Evolutionary conservation across 2,113 vertebrate genomes (phyloP).

Genomic region (Podarcis muralis): DNA sequence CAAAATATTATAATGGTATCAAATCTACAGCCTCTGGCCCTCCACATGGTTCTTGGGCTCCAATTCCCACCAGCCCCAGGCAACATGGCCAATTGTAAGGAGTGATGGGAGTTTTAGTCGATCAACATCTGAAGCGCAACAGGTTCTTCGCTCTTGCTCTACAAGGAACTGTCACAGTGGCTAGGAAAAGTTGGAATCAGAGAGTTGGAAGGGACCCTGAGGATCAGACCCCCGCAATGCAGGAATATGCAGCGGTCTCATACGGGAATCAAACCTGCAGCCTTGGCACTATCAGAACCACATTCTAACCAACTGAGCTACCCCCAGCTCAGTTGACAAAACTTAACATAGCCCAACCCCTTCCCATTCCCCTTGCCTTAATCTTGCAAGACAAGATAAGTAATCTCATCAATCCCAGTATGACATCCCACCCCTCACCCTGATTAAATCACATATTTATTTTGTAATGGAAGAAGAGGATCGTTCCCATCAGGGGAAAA

Average conservation of each 20-base stretch:
- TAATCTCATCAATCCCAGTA: neutral
- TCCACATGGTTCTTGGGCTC: too few relatives aligned
- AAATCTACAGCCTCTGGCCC: neutral
- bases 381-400: neutral
- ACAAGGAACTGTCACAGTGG: rapidly evolving
- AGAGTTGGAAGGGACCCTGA: too few relatives aligned
- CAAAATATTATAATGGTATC: neutral
- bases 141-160: neutral
- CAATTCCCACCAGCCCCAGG: too few relatives aligned
- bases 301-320: too few relatives aligned
- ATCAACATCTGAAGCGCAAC: too few relatives aligned
- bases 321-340: neutral
- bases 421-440: slow-evolving; percentile 26
- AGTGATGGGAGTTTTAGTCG: too few relatives aligned
- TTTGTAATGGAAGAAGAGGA: slow-evolving; percentile 58
- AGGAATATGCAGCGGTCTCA: too few relatives aligned
- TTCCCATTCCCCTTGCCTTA: neutral
- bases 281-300: too few relatives aligned
- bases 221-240: too few relatives aligned
- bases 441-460: slow-evolving; percentile 43
- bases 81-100: too few relatives aligned
- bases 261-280: too few relatives aligned
- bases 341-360: neutral
- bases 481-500: slow-evolving; percentile 9
- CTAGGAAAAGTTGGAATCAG: rapidly evolving